Conservation (phyloP, 2,888 invertebrate species). For the Alcis repandata region DNA sequence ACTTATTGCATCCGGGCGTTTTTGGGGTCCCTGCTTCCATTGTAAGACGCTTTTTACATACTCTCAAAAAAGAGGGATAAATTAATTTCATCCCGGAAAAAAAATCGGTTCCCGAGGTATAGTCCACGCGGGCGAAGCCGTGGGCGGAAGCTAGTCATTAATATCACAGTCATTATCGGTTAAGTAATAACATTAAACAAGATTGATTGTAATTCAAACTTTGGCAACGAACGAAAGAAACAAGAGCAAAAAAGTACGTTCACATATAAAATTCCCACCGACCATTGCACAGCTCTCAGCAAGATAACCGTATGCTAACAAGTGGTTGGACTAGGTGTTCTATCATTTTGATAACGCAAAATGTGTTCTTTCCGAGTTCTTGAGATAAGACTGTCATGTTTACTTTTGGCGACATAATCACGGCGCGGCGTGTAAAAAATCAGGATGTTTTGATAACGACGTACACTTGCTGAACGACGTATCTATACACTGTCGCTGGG, state of each 20-base stretch:
- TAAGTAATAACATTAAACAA: too few relatives aligned
- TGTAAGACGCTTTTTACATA: too few relatives aligned
- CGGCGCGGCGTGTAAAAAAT: slow-evolving; percentile 68
- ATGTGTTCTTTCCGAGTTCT: slow-evolving; percentile 64
- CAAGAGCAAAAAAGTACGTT: slow-evolving; percentile 15
- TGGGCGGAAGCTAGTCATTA: too few relatives aligned
- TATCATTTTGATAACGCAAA: slow-evolving; percentile 73
- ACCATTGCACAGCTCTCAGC: slow-evolving; percentile 32
- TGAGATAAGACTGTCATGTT: slow-evolving; percentile 75
- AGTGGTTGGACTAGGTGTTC: slow-evolving; percentile 54
- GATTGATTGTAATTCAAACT: background rate
- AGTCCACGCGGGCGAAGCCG: too few relatives aligned
- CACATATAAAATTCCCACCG: slow-evolving; percentile 39
- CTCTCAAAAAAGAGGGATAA: too few relatives aligned
- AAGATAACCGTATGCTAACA: slow-evolving; percentile 44
- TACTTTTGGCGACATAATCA: slow-evolving; percentile 72
- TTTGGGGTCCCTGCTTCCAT: too few relatives aligned
- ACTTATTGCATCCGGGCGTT: too few relatives aligned
- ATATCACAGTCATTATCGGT: background rate
- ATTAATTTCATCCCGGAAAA: too few relatives aligned
- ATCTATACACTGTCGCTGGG: slow-evolving; percentile 21
- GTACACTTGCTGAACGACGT: slow-evolving; percentile 56
- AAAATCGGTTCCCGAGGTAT: too few relatives aligned
- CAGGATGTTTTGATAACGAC: slow-evolving; percentile 75
- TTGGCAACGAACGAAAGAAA: slow-evolving; percentile 17